Conservation (phyloP, 2,113 vertebrate genomes). For the Notothenia rossii region DNA sequence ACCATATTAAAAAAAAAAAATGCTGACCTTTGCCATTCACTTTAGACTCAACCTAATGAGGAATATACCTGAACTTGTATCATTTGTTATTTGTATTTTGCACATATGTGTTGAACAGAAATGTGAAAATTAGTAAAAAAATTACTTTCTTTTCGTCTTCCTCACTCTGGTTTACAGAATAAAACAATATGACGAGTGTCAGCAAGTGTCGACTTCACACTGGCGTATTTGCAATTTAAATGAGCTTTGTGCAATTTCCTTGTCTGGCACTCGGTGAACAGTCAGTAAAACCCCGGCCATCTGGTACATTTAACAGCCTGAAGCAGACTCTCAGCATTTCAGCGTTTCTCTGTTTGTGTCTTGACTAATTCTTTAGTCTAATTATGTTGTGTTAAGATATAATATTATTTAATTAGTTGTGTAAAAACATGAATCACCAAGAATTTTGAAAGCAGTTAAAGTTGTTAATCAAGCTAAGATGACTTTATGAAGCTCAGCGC, state of each 20-base stretch:
- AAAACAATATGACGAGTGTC: conserved; percentile 38
- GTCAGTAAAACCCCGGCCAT: conserved; percentile 33
- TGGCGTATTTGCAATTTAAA: conserved; percentile 46
- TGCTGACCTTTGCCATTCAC: neutral
- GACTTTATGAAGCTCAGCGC: too few relatives aligned
- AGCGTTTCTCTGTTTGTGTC: neutral
- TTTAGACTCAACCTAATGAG: neutral
- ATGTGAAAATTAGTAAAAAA: neutral
- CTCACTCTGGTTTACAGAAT: neutral
- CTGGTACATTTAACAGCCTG: conserved; percentile 27
- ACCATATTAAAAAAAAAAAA: too few relatives aligned
- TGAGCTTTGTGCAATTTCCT: conserved; percentile 16
- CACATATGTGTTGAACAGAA: neutral
- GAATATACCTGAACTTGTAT: neutral
- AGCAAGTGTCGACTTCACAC: conserved; percentile 25
- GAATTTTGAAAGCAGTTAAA: too few relatives aligned
- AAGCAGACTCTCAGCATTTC: conserved; percentile 12
- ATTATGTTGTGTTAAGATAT: neutral
- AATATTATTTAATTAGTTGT: neutral
- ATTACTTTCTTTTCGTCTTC: neutral
- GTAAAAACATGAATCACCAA: too few relatives aligned
- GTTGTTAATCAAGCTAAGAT: neutral
- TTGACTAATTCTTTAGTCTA: neutral
- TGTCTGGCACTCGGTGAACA: conserved; percentile 15
- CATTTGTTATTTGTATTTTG: neutral